Evolutionary conservation across 1,140 invertebrate species (phyloP).

Genomic region (Muscidifurax raptorellus): DNA sequence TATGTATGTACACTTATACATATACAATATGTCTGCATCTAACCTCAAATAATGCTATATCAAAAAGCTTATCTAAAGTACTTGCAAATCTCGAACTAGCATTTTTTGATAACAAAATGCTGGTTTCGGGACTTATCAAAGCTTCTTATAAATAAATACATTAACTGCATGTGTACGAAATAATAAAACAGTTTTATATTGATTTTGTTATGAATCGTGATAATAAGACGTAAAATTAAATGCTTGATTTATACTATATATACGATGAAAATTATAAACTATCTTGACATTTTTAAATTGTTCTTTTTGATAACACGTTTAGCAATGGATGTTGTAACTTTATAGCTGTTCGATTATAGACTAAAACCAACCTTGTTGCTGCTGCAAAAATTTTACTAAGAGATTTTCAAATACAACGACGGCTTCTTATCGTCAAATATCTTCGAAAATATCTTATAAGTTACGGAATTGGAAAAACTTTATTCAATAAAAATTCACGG

Average conservation of each 20-base stretch:
- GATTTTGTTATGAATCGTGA: background rate
- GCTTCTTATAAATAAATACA: background rate
- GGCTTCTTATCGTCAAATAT: background rate
- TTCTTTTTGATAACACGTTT: background rate
- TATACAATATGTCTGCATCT: background rate
- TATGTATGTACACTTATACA: background rate
- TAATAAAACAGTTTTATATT: background rate
- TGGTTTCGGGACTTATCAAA: background rate
- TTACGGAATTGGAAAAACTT: background rate
- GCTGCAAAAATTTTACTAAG: background rate
- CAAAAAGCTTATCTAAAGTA: background rate
- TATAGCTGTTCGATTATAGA: background rate
- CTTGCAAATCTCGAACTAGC: background rate
- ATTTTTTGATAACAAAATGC: background rate
- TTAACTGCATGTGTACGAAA: background rate
- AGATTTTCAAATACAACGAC: background rate
- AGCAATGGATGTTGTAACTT: background rate
- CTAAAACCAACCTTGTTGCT: background rate
- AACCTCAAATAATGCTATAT: background rate
- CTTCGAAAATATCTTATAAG: background rate
- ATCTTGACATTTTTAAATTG: background rate
- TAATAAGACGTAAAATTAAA: background rate
- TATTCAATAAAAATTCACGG: background rate
- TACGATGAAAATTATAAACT: no score
- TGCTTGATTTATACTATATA: background rate